Evolutionary conservation across 2,797 vertebrate species (phyloP).

Genomic region (Botia kubotai): DNA sequence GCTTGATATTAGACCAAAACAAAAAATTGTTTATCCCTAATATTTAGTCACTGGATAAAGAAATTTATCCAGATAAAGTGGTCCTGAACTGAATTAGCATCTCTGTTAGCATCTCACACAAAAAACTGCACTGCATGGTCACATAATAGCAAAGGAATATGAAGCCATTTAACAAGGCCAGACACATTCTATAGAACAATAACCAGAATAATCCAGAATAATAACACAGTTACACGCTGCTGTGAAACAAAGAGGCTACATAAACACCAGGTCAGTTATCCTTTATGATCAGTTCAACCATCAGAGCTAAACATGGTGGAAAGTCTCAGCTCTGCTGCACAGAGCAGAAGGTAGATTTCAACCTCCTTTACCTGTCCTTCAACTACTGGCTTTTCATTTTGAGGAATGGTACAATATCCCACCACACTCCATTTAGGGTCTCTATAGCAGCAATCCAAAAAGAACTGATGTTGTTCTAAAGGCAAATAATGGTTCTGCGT

Average conservation of each 20-base stretch:
- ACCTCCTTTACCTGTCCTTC: conserved; percentile 9
- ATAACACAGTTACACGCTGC: background rate
- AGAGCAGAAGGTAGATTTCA: background rate
- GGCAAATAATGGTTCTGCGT: conserved; percentile 44
- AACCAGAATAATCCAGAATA: background rate
- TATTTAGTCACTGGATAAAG: too few species aligned
- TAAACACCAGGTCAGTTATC: background rate
- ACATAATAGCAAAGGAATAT: too few species aligned
- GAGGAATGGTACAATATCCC: conserved; percentile 49
- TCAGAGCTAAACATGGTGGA: background rate
- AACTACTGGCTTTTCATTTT: conserved; percentile 35
- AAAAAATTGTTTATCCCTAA: too few species aligned
- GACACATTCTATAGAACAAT: background rate
- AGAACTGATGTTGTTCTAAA: conserved; percentile 39
- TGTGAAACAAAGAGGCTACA: background rate
- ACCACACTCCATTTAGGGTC: conserved; percentile 45
- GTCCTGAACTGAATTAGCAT: too few species aligned
- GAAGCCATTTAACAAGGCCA: background rate
- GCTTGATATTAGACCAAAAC: too few species aligned
- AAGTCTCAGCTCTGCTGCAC: background rate
- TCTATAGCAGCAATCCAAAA: conserved; percentile 34
- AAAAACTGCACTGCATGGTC: background rate
- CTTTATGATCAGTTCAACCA: background rate
- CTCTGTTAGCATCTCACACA: too few species aligned
- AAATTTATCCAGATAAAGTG: too few species aligned